Conservation (phyloP, 2,113 vertebrate species). For the Callaeas wilsoni region DNA sequence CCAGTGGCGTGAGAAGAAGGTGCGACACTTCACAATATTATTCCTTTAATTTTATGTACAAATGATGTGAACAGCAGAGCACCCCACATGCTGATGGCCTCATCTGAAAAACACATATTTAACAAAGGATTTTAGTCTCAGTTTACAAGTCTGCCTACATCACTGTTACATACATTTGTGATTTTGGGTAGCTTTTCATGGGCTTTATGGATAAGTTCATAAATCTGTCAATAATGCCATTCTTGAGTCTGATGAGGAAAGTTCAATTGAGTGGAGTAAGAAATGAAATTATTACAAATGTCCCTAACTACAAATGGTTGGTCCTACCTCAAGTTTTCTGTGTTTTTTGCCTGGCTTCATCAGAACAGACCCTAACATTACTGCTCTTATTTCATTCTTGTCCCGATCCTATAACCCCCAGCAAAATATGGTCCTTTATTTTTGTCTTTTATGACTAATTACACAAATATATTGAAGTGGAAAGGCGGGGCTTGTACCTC, state of each 20-base stretch:
- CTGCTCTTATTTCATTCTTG: neutral
- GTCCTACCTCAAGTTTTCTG: neutral
- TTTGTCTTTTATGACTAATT: fast-evolving
- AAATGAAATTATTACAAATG: neutral
- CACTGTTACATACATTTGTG: neutral
- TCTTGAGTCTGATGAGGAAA: neutral
- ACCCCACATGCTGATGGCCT: fast-evolving
- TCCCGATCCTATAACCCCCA: neutral
- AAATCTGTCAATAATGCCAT: neutral
- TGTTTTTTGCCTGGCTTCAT: neutral
- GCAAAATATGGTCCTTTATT: neutral
- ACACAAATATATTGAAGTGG: neutral
- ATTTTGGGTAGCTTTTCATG: neutral
- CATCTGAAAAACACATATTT: neutral
- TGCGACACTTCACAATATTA: neutral
- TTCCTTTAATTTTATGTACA: neutral
- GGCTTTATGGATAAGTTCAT: neutral
- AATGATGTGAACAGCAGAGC: neutral
- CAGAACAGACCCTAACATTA: neutral
- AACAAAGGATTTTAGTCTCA: neutral
- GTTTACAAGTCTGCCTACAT: neutral
- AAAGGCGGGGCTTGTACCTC: neutral
- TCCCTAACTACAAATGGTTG: neutral
- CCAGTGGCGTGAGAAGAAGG: neutral
- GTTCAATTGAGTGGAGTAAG: neutral